phyloP scores from a whole-genome alignment of 2,888 invertebrate species.

The Neoitamus cyanurus region DNA sequence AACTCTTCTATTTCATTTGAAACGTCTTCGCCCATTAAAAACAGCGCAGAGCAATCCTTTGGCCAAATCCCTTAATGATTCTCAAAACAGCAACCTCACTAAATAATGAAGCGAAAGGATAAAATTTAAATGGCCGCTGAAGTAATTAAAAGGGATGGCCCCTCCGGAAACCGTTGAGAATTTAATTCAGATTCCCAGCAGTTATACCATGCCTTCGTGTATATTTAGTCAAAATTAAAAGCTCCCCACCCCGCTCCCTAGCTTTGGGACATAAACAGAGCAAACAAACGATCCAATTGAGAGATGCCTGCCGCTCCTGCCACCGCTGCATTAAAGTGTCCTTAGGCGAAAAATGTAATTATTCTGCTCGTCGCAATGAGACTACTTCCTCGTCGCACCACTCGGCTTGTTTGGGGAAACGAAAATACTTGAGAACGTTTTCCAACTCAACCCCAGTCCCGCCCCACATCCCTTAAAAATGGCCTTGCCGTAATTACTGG shows the following conservation, averaged over 20 bases:
- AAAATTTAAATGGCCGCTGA: neutral
- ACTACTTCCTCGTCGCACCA: neutral
- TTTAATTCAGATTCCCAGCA: conserved; percentile 1
- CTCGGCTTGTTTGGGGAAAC: neutral
- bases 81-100: neutral
- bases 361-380: neutral
- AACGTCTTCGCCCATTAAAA: neutral
- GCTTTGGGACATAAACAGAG: neutral
- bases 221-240: neutral
- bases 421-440: neutral
- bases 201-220: neutral
- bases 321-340: neutral
- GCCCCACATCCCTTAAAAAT: neutral
- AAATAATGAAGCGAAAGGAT: conserved; percentile 1
- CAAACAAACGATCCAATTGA: neutral
- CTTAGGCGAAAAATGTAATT: neutral
- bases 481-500: neutral
- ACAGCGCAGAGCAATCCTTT: neutral
- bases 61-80: neutral
- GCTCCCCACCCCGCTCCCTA: neutral
- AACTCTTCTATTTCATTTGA: neutral
- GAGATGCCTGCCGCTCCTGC: neutral
- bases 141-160: conserved; percentile 5
- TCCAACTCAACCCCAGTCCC: neutral
- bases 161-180: neutral